phyloP scores from a whole-genome alignment of 2,888 invertebrate genomes.

The Oligia fasciuncula region DNA sequence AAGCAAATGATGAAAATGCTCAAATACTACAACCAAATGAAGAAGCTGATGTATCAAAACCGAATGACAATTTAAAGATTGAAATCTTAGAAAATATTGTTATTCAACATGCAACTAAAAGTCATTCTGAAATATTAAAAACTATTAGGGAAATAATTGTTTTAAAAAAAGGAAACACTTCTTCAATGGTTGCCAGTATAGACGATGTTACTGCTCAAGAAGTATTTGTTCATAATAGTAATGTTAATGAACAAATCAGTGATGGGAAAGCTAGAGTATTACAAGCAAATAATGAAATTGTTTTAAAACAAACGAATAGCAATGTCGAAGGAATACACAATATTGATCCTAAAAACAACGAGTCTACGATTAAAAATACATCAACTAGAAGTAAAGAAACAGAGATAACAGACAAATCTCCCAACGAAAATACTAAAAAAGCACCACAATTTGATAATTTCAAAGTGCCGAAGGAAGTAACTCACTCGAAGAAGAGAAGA shows the following conservation, averaged over 20 bases:
- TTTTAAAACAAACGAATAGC: not conserved
- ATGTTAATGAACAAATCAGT: not conserved
- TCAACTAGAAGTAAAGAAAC: not conserved
- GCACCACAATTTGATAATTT: conserved; percentile 19
- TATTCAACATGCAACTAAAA: conserved; percentile 12
- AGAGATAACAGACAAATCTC: not conserved
- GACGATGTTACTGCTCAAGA: too few species aligned
- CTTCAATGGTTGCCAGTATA: not conserved
- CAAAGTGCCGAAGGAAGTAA: conserved; percentile 26
- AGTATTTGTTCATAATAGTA: not conserved
- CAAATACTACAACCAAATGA: not conserved
- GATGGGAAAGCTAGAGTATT: not conserved
- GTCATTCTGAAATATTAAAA: not conserved
- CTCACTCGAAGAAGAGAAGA: not conserved
- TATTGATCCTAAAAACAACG: not conserved
- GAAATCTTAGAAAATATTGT: conserved; percentile 13
- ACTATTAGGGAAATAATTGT: not conserved
- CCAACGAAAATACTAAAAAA: not conserved
- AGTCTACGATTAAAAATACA: not conserved
- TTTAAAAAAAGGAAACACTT: not conserved
- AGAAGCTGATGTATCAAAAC: not conserved
- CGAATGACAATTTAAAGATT: not conserved
- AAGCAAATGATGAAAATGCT: not conserved
- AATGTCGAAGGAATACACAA: not conserved
- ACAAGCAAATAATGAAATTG: not conserved